These are phyloP conservation scores for Craseonycteris thonglongyai DNA, from an alignment of 2,113 vertebrate genomes.

Conservation along the genomic window DNA sequence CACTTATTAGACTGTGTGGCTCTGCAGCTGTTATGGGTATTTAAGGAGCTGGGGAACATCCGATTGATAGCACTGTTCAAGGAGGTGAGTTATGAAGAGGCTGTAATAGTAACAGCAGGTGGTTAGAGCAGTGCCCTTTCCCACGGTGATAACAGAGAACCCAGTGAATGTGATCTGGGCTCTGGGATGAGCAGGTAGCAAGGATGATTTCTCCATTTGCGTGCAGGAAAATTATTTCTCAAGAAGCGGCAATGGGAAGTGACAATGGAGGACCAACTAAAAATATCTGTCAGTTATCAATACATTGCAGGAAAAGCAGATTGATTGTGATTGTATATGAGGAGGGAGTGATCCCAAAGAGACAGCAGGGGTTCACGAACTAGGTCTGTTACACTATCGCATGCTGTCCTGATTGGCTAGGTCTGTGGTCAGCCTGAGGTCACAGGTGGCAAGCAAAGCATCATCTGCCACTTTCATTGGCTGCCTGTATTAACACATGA, in stretches of 20 bases:
- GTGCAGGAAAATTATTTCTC: background rate
- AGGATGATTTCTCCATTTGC: background rate
- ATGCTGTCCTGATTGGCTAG: background rate
- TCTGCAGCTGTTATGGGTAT: background rate
- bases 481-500: too few relatives aligned
- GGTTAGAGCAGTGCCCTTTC: background rate
- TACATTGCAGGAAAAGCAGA: background rate
- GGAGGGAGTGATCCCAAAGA: background rate
- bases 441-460: background rate
- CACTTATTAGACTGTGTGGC: slow-evolving; percentile 24
- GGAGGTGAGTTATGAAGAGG: slow-evolving; percentile 23
- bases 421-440: background rate
- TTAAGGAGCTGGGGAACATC: slow-evolving; percentile 15
- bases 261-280: background rate
- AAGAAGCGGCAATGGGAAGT: background rate
- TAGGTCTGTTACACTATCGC: background rate
- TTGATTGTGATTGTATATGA: background rate
- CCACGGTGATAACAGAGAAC: background rate
- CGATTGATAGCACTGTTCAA: background rate
- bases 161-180: background rate
- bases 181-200: background rate
- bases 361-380: background rate
- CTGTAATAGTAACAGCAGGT: background rate
- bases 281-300: background rate
- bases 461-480: too few relatives aligned